Conservation (phyloP, 1,140 invertebrate genomes). For the Melitaea cinxia region DNA sequence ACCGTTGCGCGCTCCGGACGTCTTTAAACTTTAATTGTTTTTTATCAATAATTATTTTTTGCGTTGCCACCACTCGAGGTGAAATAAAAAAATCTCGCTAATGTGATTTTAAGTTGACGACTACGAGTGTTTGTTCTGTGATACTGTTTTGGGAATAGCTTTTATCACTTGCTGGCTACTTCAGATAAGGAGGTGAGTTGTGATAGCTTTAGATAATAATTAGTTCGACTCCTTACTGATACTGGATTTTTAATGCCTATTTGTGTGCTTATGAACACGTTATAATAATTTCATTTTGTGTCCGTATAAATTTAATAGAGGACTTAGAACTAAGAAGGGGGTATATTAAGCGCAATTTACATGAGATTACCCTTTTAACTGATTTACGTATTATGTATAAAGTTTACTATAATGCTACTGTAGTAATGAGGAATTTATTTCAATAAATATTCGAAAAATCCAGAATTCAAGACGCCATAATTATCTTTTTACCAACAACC, state of each 20-base stretch:
- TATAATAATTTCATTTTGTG: neutral
- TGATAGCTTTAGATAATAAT: conserved; percentile 77
- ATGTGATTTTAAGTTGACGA: conserved; percentile 31
- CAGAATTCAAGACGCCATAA: too few species aligned
- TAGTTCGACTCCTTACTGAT: conserved; percentile 42
- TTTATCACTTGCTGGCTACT: conserved; percentile 58
- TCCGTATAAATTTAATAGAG: neutral
- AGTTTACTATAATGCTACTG: too few species aligned
- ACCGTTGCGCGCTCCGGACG: conserved; percentile 42
- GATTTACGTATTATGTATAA: too few species aligned
- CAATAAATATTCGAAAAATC: too few species aligned
- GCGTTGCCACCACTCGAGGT: conserved; percentile 13
- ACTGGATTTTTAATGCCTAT: conserved; percentile 30
- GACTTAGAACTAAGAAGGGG: neutral
- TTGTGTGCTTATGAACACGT: conserved; percentile 1
- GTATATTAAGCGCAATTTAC: neutral
- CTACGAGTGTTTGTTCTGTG: conserved; percentile 60
- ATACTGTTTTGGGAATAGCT: conserved; percentile 51
- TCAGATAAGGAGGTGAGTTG: conserved; percentile 73
- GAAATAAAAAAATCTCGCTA: conserved; percentile 22
- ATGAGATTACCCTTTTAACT: neutral
- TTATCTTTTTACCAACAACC: too few species aligned
- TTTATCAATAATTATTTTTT: neutral
- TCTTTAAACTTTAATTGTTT: conserved; percentile 19
- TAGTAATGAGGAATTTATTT: too few species aligned